Percentiles rank a stretch among this genome's conserved stretches.
phyloP scores from a whole-genome alignment of 2,888 invertebrate species.

The Buathra laborator region DNA sequence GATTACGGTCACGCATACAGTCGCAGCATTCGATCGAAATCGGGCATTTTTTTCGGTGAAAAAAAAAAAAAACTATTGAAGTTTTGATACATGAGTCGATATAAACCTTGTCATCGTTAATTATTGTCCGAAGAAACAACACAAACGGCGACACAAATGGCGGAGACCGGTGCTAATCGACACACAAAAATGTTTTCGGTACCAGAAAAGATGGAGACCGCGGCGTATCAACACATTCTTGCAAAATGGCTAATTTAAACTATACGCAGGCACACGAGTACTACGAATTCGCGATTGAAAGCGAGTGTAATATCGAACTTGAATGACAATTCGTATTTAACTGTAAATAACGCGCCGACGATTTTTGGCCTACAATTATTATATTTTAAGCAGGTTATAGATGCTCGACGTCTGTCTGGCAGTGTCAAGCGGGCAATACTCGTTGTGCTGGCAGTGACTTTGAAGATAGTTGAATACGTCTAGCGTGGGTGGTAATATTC shows the following conservation, averaged over 20 bases:
- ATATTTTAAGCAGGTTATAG: background rate
- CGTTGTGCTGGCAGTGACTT: conserved; percentile 56
- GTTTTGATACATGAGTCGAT: background rate
- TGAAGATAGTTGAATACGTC: conserved; percentile 66
- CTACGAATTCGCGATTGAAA: too few relatives aligned
- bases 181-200: too few relatives aligned
- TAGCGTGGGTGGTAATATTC: conserved; percentile 72
- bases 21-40: conserved; percentile 66
- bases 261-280: too few relatives aligned
- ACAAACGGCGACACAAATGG: too few relatives aligned
- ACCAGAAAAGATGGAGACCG: too few relatives aligned
- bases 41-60: background rate
- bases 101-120: background rate
- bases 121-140: too few relatives aligned
- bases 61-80: background rate
- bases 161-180: too few relatives aligned
- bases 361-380: background rate
- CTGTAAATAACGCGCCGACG: too few relatives aligned
- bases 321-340: too few relatives aligned
- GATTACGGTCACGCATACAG: conserved; percentile 75
- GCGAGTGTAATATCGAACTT: too few relatives aligned
- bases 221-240: background rate
- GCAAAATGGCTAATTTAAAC: background rate
- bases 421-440: conserved; percentile 31
- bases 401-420: background rate